Base-by-base conservation (phyloP, 2,888 invertebrate species). In the Arrhopalites spinosus region DNA sequence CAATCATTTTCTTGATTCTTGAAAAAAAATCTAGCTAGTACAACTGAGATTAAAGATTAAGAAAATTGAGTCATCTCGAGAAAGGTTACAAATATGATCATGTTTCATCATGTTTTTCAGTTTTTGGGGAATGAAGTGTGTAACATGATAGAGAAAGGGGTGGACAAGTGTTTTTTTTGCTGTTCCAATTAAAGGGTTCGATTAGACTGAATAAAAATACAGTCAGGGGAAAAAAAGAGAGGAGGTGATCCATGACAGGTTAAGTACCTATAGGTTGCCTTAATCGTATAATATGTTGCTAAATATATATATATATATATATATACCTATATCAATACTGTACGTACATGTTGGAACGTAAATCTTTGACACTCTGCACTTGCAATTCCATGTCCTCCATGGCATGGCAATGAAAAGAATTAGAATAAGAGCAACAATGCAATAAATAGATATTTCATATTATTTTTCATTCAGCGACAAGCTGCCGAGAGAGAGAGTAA, bases 401-500 rank as follows among this genome's bases (percentile, higher is more conserved):
- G 50, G 2, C 50, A 59, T 20, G 25, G 59, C 11, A 59, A 13
- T 23, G 59, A 25, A 59, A 59, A 25, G 59, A 59, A 59, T 59
- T 59, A 59, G 25, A 59, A 59, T 59, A 25, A 50, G 43, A 23
- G 15, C 50, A 47, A 47, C 27, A 47, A 67, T 67, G 45, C 45
- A 68, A 50, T 68, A 68, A 27, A 50, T 68, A 68, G 50, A 27
- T 68, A 68, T 68, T 68, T 68, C 68, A 68, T 68, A 68, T n/a
- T n/a, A n/a, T 68, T 68, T 68, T 68, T 50, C 68, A 68, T 50
- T 25, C 23, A 25, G 47, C 47, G 47, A 27, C 59, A 36, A 11
- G 11, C 59, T 23, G 59, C 15, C 15, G 23, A 53, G 23, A 53
- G 3, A 45, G 20, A 45, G 43, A 47, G 27, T 50, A 17, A 67